Conservation (phyloP, 2,113 vertebrate species). For the Ageneiosus marmoratus region DNA sequence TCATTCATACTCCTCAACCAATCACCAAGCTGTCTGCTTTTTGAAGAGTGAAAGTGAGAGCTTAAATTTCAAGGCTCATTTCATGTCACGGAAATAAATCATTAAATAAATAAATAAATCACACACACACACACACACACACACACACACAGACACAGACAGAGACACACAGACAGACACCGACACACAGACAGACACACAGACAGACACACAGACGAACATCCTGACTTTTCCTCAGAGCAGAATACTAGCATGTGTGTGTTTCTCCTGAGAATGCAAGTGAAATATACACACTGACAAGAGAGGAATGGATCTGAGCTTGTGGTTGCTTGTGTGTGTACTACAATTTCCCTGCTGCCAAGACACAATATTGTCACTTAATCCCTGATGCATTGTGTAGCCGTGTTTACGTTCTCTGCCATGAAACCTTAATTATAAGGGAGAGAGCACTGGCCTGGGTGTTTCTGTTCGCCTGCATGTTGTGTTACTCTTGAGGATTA, state of each 20-base stretch:
- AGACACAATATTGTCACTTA: constrained; percentile 2
- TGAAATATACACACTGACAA: constrained; percentile 28
- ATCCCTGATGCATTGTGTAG: constrained; percentile 12
- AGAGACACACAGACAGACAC: not conserved
- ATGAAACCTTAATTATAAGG: constrained; percentile 17
- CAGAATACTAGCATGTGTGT: constrained; percentile 11
- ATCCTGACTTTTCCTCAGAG: not conserved
- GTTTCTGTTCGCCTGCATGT: constrained; percentile 7
- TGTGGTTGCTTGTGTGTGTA: constrained; percentile 30
- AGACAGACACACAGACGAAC: not conserved
- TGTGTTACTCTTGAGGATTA: constrained; percentile 29
- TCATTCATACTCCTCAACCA: no score
- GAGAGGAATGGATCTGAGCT: constrained; percentile 29
- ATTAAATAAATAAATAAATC: no score
- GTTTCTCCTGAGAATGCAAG: constrained; percentile 17
- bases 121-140: no score
- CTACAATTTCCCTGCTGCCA: not conserved
- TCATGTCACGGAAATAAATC: no score
- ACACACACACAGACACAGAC: not conserved
- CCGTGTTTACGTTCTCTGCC: constrained; percentile 11
- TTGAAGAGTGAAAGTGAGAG: no score
- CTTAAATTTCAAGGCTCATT: no score
- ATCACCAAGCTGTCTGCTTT: no score
- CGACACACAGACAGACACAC: not conserved
- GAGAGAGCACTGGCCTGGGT: not conserved